Evolutionary conservation across 2,888 invertebrate genomes (phyloP), one percentile per base, ranked within the genome.

Genomic region (Carcina quercana): DNA sequence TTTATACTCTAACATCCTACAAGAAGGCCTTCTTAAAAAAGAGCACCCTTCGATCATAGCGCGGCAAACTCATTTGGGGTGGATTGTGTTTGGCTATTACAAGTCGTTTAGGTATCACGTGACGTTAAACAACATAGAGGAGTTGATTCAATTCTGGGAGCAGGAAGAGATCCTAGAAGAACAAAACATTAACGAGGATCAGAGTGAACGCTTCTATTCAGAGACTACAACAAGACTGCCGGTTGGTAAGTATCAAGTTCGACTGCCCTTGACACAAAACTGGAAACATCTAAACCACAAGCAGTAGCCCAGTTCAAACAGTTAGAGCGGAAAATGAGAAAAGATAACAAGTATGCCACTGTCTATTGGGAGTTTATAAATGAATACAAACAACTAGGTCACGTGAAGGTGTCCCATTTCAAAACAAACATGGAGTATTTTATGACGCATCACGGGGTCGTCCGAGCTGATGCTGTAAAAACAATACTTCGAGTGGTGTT

Each of bases 51-150:
- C 17, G 17, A 10, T 13, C 3, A 6, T 28, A 10, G 35, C 37
- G 1, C 35, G 35, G 25, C 32, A 41, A 25, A 37, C 37, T 1
- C 19, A 32, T 5, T 26, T 41, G 1, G 35, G 40, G 2, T 41
- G 37, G 35, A 35, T 37, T 8, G 7, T 40, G n/a, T 28, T 27
- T 13, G 35, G 35, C 10, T 28, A 29, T n/a, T 8, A 25, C 15
- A 31, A 28, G 19, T 10, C 30, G 8, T 32, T 25, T n/a, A 15
- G 35, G 12, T 37, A 37, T 19, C 34, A 25, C 11, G 35, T 37
- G 10, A 17, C 17, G 3, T 5, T 28, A 8, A 28, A 15, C n/a
- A 13, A 33, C 19, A 3, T 19, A 7, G 25, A 34, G 17, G 11
- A 28, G 1, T 7, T 34, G 5, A n/a, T 13, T 7, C 13, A 19